A percentile compares a stretch with the other conserved stretches of the same genome.
Conservation (phyloP, 2,113 vertebrate species). For the Carassius auratus region DNA sequence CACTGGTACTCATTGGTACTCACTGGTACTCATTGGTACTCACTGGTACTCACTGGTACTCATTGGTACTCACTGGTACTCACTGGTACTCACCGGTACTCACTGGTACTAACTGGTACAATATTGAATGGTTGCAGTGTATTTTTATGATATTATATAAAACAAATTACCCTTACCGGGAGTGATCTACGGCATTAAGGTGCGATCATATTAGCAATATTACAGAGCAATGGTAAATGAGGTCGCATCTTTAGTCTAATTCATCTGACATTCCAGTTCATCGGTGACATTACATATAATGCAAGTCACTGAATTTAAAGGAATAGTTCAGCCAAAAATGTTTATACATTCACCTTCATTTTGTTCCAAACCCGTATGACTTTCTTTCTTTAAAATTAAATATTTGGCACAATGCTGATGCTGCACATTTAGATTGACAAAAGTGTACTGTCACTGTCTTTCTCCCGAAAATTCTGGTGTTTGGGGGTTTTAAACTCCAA, state of each 20-base stretch:
- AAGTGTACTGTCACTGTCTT: background rate
- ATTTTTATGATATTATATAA: constrained; percentile 46
- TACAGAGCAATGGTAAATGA: background rate
- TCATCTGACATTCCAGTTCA: constrained; percentile 55
- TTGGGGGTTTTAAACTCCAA: constrained; percentile 5
- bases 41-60: background rate
- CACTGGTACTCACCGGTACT: background rate
- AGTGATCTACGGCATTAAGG: constrained; percentile 43
- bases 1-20: too few relatives aligned
- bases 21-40: background rate
- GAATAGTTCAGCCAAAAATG: constrained; percentile 1
- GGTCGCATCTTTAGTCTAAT: constrained; percentile 32
- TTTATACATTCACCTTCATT: background rate
- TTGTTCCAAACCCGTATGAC: background rate
- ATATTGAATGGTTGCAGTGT: constrained; percentile 45
- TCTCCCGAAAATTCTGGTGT: background rate
- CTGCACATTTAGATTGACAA: background rate
- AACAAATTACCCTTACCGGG: constrained; percentile 23
- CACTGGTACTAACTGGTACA: background rate
- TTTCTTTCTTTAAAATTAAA: background rate
- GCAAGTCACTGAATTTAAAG: background rate
- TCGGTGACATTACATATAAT: constrained; percentile 22
- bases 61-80: too few relatives aligned
- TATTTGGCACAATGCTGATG: background rate
- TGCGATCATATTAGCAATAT: background rate